phyloP scores from a whole-genome alignment of 1,140 invertebrate species.

The Hormaphis cornu region DNA sequence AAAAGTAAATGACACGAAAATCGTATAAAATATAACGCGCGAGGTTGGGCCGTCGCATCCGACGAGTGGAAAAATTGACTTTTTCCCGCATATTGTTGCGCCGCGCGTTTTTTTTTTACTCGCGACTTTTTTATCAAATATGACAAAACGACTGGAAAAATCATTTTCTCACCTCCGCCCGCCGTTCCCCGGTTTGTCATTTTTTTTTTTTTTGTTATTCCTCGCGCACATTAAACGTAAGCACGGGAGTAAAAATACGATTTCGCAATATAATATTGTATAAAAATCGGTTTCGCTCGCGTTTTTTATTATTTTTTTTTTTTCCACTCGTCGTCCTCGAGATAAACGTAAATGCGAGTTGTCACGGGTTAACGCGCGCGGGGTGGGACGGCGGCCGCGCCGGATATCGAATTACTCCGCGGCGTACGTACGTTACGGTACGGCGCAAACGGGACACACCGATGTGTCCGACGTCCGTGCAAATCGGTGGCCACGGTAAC shows the following conservation, averaged over 20 bases:
- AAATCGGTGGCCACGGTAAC: background rate
- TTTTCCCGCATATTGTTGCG: slow-evolving; percentile 19
- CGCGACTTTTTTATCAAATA: slow-evolving; percentile 31
- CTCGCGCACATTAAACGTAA: slow-evolving; percentile 15
- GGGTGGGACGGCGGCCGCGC: background rate
- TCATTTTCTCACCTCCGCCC: slow-evolving; percentile 16
- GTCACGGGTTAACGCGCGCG: slow-evolving; percentile 10
- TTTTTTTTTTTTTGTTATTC: background rate
- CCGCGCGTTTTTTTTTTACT: background rate
- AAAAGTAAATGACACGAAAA: slow-evolving; percentile 33
- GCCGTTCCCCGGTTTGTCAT: background rate
- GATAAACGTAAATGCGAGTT: slow-evolving; percentile 29
- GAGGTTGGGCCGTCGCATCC: background rate
- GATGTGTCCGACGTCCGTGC: background rate
- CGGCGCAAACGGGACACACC: background rate
- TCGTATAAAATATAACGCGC: background rate
- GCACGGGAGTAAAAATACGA: slow-evolving; percentile 18
- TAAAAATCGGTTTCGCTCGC: background rate
- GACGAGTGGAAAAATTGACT: slow-evolving; percentile 32
- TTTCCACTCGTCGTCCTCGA: background rate
- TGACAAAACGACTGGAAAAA: slow-evolving; percentile 33
- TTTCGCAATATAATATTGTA: slow-evolving; percentile 8
- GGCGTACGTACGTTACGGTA: background rate
- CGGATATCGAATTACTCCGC: slow-evolving; percentile 13
- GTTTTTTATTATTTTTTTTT: background rate